Conservation (phyloP, 2,113 vertebrate species). For the Caranx ignobilis region DNA sequence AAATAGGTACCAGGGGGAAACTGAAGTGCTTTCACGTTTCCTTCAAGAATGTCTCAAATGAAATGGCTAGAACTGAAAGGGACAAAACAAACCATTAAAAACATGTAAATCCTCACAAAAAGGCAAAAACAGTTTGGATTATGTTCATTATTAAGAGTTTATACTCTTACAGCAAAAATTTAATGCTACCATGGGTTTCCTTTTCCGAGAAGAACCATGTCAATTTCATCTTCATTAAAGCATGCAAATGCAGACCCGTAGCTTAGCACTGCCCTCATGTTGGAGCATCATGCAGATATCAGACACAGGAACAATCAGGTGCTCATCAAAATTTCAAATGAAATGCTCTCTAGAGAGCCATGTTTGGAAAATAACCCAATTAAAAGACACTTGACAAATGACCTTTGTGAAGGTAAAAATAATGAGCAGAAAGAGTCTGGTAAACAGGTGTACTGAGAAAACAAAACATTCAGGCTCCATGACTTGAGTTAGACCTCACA, state of each 20-base stretch:
- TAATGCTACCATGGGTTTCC: background rate
- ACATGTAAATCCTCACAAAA: conserved; percentile 38
- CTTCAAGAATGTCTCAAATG: conserved; percentile 55
- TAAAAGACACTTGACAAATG: conserved; percentile 75
- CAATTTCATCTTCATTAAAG: conserved; percentile 20
- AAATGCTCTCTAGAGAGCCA: conserved; percentile 58
- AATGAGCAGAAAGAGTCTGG: conserved; percentile 67
- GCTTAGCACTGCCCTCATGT: conserved; percentile 12
- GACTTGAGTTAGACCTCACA: conserved; percentile 28
- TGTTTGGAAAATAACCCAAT: conserved; percentile 79
- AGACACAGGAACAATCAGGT: conserved; percentile 57
- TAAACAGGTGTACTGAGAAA: conserved; percentile 67
- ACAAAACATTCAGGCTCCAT: conserved; percentile 46
- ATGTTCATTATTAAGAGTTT: conserved; percentile 9
- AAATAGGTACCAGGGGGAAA: conserved; percentile 68
- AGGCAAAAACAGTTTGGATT: conserved; percentile 35
- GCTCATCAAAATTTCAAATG: conserved; percentile 74
- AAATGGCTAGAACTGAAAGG: conserved; percentile 46
- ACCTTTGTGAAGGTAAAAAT: conserved; percentile 73
- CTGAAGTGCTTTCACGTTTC: conserved; percentile 62
- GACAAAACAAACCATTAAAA: conserved; percentile 57
- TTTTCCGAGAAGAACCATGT: conserved; percentile 28
- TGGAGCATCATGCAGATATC: conserved; percentile 42
- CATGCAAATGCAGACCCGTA: conserved; percentile 19
- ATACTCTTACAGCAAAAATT: conserved; percentile 12